These are phyloP conservation scores for Meleagris gallopavo DNA, from an alignment of 2,113 vertebrate species.

Conservation along the genomic window DNA sequence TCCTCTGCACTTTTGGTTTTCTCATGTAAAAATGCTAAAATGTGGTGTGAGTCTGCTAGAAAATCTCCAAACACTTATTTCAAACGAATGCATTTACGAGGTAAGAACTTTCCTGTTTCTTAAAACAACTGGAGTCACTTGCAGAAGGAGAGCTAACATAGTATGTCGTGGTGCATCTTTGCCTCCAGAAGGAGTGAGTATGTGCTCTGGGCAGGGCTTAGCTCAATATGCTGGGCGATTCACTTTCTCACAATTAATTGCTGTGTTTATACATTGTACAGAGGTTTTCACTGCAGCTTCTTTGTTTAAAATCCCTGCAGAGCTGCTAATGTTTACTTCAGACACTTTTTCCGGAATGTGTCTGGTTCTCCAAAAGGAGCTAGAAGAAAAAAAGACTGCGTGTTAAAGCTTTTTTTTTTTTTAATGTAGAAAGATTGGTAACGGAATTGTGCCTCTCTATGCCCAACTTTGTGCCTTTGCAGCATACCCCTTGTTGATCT, in stretches of 20 bases:
- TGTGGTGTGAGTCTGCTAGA: not conserved
- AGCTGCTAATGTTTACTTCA: not conserved
- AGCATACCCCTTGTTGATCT: constrained; percentile 82
- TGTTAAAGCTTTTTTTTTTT: not conserved
- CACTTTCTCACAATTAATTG: not conserved
- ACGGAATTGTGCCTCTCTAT: not conserved
- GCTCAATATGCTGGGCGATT: not conserved
- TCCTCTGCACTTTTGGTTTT: not conserved
- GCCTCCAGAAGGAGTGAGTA: not conserved
- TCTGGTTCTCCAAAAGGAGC: not conserved
- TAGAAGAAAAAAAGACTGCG: not conserved
- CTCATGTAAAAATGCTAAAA: not conserved
- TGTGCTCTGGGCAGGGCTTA: no score
- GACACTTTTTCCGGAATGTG: not conserved
- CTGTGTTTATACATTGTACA: not conserved
- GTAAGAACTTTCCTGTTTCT: not conserved
- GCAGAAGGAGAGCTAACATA: not conserved
- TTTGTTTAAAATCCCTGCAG: not conserved
- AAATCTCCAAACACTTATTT: not conserved
- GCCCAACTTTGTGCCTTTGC: constrained; percentile 50
- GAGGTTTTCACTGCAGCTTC: not conserved
- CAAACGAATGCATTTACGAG: not conserved
- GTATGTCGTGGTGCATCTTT: not conserved
- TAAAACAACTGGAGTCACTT: not conserved
- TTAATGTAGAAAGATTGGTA: not conserved